Conservation (phyloP, 92 coral and sea anemone genomes). For the Chrysogorgia sp. region DNA sequence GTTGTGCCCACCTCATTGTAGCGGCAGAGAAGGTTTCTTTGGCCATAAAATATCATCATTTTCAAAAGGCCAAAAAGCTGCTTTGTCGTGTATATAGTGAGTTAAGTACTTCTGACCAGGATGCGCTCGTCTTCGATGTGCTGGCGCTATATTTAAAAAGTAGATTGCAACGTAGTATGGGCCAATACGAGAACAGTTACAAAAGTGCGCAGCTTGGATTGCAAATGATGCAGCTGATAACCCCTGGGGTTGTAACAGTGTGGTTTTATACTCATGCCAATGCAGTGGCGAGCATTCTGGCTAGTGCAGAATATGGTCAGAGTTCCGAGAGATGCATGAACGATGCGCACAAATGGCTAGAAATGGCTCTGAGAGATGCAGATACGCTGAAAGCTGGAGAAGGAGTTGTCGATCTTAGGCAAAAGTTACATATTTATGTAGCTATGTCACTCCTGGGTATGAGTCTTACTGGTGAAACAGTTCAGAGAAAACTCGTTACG, state of each 20-base stretch:
- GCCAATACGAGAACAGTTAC: neutral
- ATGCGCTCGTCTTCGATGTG: neutral
- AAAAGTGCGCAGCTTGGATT: neutral
- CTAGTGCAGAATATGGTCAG: neutral
- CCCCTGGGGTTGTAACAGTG: neutral
- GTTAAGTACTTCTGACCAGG: neutral
- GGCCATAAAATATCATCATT: neutral
- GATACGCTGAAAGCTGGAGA: neutral
- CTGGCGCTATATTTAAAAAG: constrained; percentile 11
- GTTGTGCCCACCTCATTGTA: neutral
- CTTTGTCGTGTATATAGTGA: neutral
- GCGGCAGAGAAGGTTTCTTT: constrained; percentile 1
- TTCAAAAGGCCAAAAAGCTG: neutral
- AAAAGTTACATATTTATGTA: neutral
- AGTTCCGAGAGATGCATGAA: neutral
- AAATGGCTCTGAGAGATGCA: neutral
- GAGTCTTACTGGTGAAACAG: constrained; percentile 4
- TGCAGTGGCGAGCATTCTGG: neutral
- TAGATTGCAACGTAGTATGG: neutral
- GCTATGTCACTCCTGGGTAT: neutral
- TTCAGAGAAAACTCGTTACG: neutral
- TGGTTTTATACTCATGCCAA: constrained; percentile 11
- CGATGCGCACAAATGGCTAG: neutral
- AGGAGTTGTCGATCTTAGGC: neutral
- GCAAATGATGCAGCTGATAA: neutral